Base-by-base conservation (phyloP, 1,140 invertebrate genomes). In the Aphidius ervi region DNA sequence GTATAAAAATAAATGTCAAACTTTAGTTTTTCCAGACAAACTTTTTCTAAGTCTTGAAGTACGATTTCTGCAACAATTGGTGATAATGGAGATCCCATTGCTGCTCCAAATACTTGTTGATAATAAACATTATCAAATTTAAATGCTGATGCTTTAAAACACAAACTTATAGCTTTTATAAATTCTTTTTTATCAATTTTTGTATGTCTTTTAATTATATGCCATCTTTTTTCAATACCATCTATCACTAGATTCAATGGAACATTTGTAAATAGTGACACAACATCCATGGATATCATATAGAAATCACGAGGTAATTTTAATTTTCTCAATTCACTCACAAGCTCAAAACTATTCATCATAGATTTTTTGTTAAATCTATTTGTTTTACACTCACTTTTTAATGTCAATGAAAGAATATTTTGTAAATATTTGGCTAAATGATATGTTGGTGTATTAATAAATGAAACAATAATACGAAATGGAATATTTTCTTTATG, bases 401-500 rank as follows among this genome's bases (percentile, higher is more conserved):
- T 63, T 43, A 59, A 46, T 63, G 46, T 56, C 16, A 31, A 53
- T 9, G 9, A 58, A n/a, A 53, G 58, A 52, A 58, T 66, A 56
- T 56, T 59, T 52, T 66, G 58, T 41, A 68, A 49, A 59, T 67
- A 63, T 58, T 67, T 63, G 0, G 66, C 56, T 3, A 72, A 41
- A 7, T 53, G 43, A 48, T 72, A 68, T 10, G 63, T 60, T 2
- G 67, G 70, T 7, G 64, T 63, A 6, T 56, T 49, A n/a, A 69
- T 58, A 31, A 60, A 65, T 49, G 68, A 70, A 4, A 71, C 67
- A 8, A 74, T 70, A 0, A 66, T 63, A n/a, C 72, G 53, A 37
- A 68, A 58, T 9, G 71, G 66, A 5, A 61, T 54, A 16, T 65
- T 43, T 3, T 16, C 9, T 63, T 73, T 71, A 23, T 74, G 70